Base-by-base conservation (phyloP, 2,113 vertebrate genomes). In the Myanophis thanlyinensis region DNA sequence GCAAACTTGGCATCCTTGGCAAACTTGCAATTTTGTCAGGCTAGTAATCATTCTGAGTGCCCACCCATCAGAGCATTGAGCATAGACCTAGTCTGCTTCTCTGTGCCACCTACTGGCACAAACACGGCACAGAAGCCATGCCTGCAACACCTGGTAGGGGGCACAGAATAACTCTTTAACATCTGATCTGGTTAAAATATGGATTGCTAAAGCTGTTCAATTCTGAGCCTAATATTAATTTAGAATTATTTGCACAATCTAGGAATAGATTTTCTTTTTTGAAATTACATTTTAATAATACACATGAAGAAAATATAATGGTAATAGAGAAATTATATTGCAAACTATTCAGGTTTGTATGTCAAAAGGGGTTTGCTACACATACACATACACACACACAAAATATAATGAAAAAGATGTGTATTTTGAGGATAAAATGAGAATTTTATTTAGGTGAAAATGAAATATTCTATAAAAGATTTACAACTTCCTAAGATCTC, bases 111-210 rank as follows among this genome's bases (percentile, higher is more conserved):
- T n/a, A n/a, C n/a, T n/a, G n/a, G n/a, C n/a, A n/a, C n/a, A n/a
- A n/a, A n/a, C n/a, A n/a, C n/a, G n/a, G n/a, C n/a, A n/a, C n/a
- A n/a, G n/a, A n/a, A n/a, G n/a, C n/a, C n/a, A n/a, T n/a, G n/a
- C n/a, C n/a, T n/a, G n/a, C n/a, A n/a, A n/a, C n/a, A n/a, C n/a
- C n/a, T n/a, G n/a, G n/a, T n/a, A n/a, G n/a, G n/a, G n/a, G n/a
- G n/a, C n/a, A n/a, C n/a, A n/a, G n/a, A n/a, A n/a, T n/a, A n/a
- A n/a, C n/a, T n/a, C n/a, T n/a, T n/a, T n/a, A n/a, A 93, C 91
- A 88, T 48, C 91, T 92, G 86, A 89, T 94, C 93, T 92, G 96
- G 94, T 95, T 89, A 95, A 92, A 92, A 44, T 30, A 95, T 88
- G 11, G 92, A 85, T 46, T 88, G 67, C 12, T 52, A 49, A 84